Percentiles rank a stretch among this genome's conserved stretches.
Evolutionary conservation across 2,888 invertebrate genomes (phyloP).

Genomic region (Agrotis puta): DNA sequence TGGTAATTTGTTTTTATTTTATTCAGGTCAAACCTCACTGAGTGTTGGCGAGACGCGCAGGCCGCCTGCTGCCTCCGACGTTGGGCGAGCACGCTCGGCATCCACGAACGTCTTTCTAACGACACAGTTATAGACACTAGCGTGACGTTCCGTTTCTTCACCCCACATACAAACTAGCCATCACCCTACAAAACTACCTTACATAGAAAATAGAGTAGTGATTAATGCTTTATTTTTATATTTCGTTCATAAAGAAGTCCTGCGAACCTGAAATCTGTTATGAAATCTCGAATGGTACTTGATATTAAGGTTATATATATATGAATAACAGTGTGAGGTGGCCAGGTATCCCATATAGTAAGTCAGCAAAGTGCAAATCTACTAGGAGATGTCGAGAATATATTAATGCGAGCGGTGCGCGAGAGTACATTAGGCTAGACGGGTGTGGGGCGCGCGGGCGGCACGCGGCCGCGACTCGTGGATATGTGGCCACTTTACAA

Average conservation of each 20-base stretch:
- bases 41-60: conserved; percentile 79
- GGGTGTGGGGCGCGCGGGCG: conserved; percentile 38
- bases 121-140: conserved; percentile 69
- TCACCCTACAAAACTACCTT: conserved; percentile 70
- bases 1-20: conserved; percentile 36
- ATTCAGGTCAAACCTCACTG: conserved; percentile 88
- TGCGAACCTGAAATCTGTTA: conserved; percentile 59
- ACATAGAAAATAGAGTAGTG: conserved; percentile 64
- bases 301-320: conserved; percentile 56
- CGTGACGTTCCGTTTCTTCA: conserved; percentile 68
- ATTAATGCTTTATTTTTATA: conserved; percentile 76
- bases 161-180: conserved; percentile 71
- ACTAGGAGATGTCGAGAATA: conserved; percentile 76
- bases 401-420: conserved; percentile 78
- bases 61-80: conserved; percentile 67
- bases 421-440: conserved; percentile 73
- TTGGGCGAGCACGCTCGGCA: conserved; percentile 65
- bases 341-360: conserved; percentile 68
- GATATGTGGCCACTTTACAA: conserved; percentile 89
- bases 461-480: conserved; percentile 72
- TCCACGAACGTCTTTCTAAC: conserved; percentile 68
- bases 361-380: conserved; percentile 83
- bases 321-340: conserved; percentile 50
- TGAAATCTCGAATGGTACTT: conserved; percentile 66
- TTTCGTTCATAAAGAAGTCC: conserved; percentile 67